phyloP scores from a whole-genome alignment of 2,113 vertebrate genomes.

The Brevimyrus niger region DNA sequence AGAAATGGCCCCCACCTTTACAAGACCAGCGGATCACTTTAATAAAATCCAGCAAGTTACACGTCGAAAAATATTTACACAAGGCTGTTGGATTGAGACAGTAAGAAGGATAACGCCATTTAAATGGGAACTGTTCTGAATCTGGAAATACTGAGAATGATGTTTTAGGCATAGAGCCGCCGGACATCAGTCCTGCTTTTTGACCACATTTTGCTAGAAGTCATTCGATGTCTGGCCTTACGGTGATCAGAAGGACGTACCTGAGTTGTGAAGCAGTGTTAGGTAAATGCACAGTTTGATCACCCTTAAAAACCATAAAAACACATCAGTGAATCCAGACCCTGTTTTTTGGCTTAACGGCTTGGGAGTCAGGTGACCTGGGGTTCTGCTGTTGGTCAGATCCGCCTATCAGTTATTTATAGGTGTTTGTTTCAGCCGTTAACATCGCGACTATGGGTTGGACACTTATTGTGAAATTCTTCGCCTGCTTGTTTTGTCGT shows the following conservation, averaged over 20 bases:
- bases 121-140: slow-evolving; percentile 21
- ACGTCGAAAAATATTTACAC: not conserved
- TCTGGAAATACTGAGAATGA: slow-evolving; percentile 21
- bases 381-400: not conserved
- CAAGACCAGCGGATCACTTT: not conserved
- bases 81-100: not conserved
- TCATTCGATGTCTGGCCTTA: slow-evolving; percentile 49
- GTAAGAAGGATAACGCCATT: slow-evolving; percentile 5
- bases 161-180: slow-evolving; percentile 23
- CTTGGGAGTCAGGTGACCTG: not conserved
- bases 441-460: not conserved
- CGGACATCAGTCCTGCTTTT: not conserved
- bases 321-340: not conserved
- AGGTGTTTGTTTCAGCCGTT: not conserved
- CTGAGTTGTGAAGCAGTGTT: not conserved
- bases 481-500: not conserved
- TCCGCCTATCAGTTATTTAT: not conserved
- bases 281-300: not conserved
- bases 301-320: not conserved
- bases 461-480: not conserved
- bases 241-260: not conserved
- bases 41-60: not conserved
- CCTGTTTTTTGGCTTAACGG: not conserved
- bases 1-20: not conserved
- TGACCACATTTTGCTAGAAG: slow-evolving; percentile 54